These are phyloP conservation scores for Pollachius pollachius DNA, from an alignment of 2,113 vertebrate genomes.

Conservation along the genomic window DNA sequence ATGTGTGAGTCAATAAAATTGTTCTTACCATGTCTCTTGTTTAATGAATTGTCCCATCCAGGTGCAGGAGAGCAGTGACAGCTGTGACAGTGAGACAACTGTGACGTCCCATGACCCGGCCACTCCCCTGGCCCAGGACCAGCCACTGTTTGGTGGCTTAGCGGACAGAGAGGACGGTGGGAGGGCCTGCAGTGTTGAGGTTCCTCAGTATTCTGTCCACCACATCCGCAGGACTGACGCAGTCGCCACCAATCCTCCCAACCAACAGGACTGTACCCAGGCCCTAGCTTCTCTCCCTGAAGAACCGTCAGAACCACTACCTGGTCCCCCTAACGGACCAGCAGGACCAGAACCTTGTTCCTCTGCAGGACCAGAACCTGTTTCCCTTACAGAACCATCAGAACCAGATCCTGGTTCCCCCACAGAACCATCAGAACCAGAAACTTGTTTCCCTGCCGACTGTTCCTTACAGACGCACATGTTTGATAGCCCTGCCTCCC, in stretches of 20 bases:
- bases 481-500: too few species aligned
- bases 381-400: too few species aligned
- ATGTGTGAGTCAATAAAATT: too few species aligned
- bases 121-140: background rate
- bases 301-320: too few species aligned
- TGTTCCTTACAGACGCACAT: too few species aligned
- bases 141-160: slow-evolving; percentile 73
- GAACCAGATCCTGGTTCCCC: too few species aligned
- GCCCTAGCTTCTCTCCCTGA: background rate
- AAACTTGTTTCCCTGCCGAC: too few species aligned
- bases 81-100: slow-evolving; percentile 94
- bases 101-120: slow-evolving; percentile 77
- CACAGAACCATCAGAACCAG: too few species aligned
- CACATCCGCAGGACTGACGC: slow-evolving; percentile 69
- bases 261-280: background rate
- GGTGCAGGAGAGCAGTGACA: slow-evolving; percentile 93
- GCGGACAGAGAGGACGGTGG: slow-evolving; percentile 52
- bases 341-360: too few species aligned
- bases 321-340: too few species aligned
- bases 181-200: slow-evolving; percentile 32
- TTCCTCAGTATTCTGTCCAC: slow-evolving; percentile 76
- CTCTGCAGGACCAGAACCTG: too few species aligned
- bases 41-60: slow-evolving; percentile 39
- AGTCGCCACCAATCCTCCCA: slow-evolving; percentile 23
- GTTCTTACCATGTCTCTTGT: too few species aligned